phyloP scores from a whole-genome alignment of 2,113 vertebrate species.

The Catharus minimus region DNA sequence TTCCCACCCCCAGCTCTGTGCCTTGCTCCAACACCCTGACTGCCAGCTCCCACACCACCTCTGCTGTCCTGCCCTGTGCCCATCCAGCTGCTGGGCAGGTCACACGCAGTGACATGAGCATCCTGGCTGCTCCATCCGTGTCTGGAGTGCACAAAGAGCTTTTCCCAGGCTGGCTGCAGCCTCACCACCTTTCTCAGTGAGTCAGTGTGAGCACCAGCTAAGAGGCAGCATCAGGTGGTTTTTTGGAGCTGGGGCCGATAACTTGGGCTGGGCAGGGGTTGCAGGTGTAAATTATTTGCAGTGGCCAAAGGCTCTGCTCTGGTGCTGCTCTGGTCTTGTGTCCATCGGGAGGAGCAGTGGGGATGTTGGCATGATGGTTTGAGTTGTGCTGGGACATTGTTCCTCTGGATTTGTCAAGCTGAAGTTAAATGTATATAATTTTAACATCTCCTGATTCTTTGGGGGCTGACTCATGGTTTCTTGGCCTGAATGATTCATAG shows the following conservation, averaged over 20 bases:
- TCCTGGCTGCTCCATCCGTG: rapidly evolving
- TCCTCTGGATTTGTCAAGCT: neutral
- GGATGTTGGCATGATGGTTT: neutral
- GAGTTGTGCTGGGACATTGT: neutral
- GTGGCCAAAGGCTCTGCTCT: neutral
- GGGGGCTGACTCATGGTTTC: slow-evolving; percentile 53
- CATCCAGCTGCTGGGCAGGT: neutral
- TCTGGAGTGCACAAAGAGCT: neutral
- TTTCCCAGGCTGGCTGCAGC: neutral
- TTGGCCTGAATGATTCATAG: slow-evolving; percentile 62
- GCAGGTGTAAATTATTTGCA: neutral
- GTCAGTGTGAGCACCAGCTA: neutral
- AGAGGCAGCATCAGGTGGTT: neutral
- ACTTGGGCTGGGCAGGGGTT: neutral
- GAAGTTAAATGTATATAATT: slow-evolving; percentile 58
- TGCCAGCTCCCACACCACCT: neutral
- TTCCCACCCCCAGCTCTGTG: neutral
- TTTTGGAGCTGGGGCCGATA: neutral
- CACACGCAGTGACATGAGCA: neutral
- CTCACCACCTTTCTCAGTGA: neutral
- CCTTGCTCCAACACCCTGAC: neutral
- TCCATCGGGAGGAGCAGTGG: neutral
- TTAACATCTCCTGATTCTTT: slow-evolving; percentile 52
- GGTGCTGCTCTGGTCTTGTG: neutral
- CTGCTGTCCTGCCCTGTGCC: neutral